A percentile compares a stretch with the other conserved stretches of the same genome.
Conservation (phyloP, 2,797 vertebrate species). For the Florisuga fusca region DNA sequence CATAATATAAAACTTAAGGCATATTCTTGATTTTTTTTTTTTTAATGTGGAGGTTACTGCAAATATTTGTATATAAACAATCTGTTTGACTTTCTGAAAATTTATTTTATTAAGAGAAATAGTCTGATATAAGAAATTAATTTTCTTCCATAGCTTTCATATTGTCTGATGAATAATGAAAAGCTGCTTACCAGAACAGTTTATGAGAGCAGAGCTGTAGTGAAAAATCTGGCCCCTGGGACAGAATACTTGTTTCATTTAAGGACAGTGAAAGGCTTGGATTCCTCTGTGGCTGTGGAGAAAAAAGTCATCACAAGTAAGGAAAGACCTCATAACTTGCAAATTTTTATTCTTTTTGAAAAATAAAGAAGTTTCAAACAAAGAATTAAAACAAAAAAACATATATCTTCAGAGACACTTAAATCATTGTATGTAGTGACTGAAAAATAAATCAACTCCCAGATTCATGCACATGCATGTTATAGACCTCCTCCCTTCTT, state of each 20-base stretch:
- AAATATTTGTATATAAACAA: background rate
- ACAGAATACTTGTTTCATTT: slow-evolving; percentile 85
- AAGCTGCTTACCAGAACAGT: slow-evolving; percentile 64
- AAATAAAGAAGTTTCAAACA: background rate
- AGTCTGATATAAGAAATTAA: background rate
- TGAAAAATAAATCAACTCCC: background rate
- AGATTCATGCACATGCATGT: background rate
- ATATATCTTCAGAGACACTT: background rate
- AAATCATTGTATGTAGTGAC: background rate
- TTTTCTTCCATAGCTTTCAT: slow-evolving; percentile 79
- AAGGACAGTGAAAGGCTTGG: slow-evolving; percentile 82
- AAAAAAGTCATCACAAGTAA: slow-evolving; percentile 86
- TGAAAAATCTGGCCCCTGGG: slow-evolving; percentile 84
- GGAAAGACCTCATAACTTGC: slow-evolving; percentile 24
- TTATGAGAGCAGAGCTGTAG: slow-evolving; percentile 73
- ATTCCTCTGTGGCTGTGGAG: slow-evolving; percentile 77
- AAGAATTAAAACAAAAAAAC: too few relatives aligned
- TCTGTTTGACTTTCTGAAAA: background rate
- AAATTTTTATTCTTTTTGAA: background rate
- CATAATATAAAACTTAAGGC: background rate
- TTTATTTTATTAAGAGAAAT: background rate
- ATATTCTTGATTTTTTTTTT: background rate
- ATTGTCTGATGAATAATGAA: slow-evolving; percentile 63
- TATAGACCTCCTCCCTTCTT: background rate
- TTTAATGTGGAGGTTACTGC: background rate